Conservation (phyloP, 2,113 vertebrate genomes). For the Heloderma charlesbogerti region DNA sequence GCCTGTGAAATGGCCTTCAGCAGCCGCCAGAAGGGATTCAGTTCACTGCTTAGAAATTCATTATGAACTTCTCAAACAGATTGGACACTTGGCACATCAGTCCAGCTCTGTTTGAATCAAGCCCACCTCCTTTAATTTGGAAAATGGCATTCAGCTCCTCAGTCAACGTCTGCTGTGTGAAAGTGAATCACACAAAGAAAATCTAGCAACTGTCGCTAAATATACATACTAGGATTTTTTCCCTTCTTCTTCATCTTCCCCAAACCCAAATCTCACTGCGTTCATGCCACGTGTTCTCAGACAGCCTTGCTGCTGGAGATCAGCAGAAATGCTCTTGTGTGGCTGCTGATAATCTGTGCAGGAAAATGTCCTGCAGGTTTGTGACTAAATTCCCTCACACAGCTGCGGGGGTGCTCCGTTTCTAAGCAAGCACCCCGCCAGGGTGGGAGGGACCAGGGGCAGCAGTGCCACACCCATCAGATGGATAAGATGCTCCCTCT, state of each 20-base stretch:
- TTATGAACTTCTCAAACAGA: neutral
- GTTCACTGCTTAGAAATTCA: neutral
- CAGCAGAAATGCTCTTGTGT: neutral
- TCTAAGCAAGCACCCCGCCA: too few relatives aligned
- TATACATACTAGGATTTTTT: neutral
- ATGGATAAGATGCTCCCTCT: neutral
- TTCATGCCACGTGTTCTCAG: neutral
- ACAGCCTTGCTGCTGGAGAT: neutral
- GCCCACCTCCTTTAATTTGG: slow-evolving; percentile 7
- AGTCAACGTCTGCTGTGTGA: neutral
- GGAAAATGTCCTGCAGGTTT: too few relatives aligned
- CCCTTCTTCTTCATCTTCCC: neutral
- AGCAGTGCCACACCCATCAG: too few relatives aligned
- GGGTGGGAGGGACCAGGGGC: too few relatives aligned
- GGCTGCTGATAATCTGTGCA: neutral
- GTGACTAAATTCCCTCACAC: neutral
- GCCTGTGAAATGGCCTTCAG: too few relatives aligned
- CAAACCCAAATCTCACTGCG: neutral
- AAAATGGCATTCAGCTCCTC: neutral
- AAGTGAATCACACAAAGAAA: neutral
- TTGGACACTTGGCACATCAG: neutral
- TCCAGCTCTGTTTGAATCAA: neutral
- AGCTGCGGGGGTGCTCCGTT: too few relatives aligned
- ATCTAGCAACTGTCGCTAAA: neutral
- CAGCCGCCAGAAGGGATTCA: neutral